Base-by-base conservation (phyloP, 2,113 vertebrate genomes). In the Corapipo altera region DNA sequence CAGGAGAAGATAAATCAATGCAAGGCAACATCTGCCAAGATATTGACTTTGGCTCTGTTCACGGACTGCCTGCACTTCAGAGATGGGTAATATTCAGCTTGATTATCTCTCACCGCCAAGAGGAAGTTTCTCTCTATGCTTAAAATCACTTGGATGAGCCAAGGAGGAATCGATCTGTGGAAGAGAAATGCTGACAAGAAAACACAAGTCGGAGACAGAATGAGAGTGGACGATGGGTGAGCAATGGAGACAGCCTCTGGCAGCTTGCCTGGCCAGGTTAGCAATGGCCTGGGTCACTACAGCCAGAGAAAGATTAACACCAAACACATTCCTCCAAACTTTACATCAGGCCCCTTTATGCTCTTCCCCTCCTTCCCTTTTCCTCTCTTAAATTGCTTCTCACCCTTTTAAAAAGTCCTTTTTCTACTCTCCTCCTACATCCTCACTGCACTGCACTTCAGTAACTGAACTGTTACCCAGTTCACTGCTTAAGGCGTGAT, bases 71-170 rank as follows among this genome's bases (percentile, higher is more conserved):
- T 96, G 93, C 95, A 97, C 97, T 98, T 98, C 96, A 97, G 97
- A 96, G 79, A 96, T 97, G 89, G 97, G 96, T 97, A 98, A 98
- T 98, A 98, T 98, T 98, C 97, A 98, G 97, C 97, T 98, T 98
- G 98, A 98, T 98, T 98, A 97, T 98, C 95, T 98, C 97, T 97
- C 96, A 97, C 96, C 65, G 49, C 93, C 93, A 95, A 97, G 94
- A 97, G 94, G 97, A 97, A 97, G 97, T 97, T 98, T 98, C 95
- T 97, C 83, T 95, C 91, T 94, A 90, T 95, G 96, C 85, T 98
- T 98, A 97, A 98, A 98, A 97, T 97, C 97, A 95, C 86, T 94
- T 91, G 93, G 67, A 97, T 95, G 94, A 97, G 91, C 94, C 95
- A 95, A 97, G 91, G 59, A 97, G 54, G 84, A 96, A 98, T 98